phyloP scores from a whole-genome alignment of 2,113 vertebrate genomes.

The Spea multiplicata region DNA sequence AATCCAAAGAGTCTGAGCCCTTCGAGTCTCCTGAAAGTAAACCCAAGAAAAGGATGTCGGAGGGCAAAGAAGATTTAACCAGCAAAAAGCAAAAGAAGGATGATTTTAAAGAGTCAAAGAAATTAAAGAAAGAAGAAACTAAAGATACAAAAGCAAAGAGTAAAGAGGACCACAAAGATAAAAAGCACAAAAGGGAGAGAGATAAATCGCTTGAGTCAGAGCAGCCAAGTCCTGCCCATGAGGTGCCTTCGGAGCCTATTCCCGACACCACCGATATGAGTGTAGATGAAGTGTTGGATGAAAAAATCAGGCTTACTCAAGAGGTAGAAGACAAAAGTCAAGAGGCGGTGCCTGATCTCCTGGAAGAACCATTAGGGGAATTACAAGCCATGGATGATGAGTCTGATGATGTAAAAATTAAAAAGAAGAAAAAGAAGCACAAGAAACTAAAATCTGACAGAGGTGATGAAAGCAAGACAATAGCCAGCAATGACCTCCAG shows the following conservation, averaged over 20 bases:
- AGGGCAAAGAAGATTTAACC: slow-evolving; percentile 72
- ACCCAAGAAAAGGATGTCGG: slow-evolving; percentile 70
- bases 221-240: background rate
- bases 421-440: slow-evolving; percentile 72
- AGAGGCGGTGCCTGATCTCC: slow-evolving; percentile 35
- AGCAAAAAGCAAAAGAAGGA: slow-evolving; percentile 83
- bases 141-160: slow-evolving; percentile 70
- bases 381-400: slow-evolving; percentile 54
- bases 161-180: slow-evolving; percentile 71
- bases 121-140: slow-evolving; percentile 69
- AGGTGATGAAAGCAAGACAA: slow-evolving; percentile 62
- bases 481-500: slow-evolving; percentile 65
- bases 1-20: slow-evolving; percentile 69
- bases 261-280: slow-evolving; percentile 47
- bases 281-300: slow-evolving; percentile 52
- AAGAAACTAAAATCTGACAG: slow-evolving; percentile 59
- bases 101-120: slow-evolving; percentile 73
- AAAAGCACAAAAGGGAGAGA: slow-evolving; percentile 60
- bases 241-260: slow-evolving; percentile 49
- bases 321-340: slow-evolving; percentile 49
- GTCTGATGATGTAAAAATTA: slow-evolving; percentile 56
- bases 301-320: slow-evolving; percentile 45
- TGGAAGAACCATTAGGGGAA: background rate
- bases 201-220: slow-evolving; percentile 47
- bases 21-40: slow-evolving; percentile 65